phyloP scores from a whole-genome alignment of 1,140 invertebrate species.

The Formica selysi region DNA sequence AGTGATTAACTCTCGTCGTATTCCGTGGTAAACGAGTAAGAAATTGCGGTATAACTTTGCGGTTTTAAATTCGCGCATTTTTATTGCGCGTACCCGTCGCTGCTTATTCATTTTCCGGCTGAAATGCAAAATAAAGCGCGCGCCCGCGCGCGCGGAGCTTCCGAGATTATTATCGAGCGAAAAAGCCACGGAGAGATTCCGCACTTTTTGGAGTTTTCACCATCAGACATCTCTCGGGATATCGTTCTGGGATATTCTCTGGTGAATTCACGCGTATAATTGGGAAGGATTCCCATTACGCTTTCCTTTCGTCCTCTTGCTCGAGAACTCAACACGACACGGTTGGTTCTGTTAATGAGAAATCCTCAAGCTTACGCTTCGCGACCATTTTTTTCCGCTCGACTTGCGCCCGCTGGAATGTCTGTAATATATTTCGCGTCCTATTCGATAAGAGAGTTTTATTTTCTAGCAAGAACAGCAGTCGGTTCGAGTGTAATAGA shows the following conservation, averaged over 20 bases:
- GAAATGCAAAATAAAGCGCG: conserved; percentile 18
- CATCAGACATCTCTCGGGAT: conserved; percentile 60
- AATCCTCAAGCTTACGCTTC: conserved; percentile 58
- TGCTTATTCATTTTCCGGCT: conserved; percentile 51
- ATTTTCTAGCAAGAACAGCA: background rate
- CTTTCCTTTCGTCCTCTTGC: background rate
- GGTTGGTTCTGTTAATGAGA: conserved; percentile 69
- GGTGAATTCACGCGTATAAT: conserved; percentile 72
- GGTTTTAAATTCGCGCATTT: conserved; percentile 64
- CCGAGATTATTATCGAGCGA: conserved; percentile 77
- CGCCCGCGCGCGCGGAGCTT: conserved; percentile 1
- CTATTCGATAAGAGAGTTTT: background rate
- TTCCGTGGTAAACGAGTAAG: conserved; percentile 54
- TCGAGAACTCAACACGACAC: conserved; percentile 42
- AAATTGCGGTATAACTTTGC: conserved; percentile 60
- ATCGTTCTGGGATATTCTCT: conserved; percentile 57
- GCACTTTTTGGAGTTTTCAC: conserved; percentile 42
- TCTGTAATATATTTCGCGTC: background rate
- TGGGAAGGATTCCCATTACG: conserved; percentile 59
- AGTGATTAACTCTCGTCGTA: conserved; percentile 69
- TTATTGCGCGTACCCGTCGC: conserved; percentile 58
- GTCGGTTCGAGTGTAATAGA: background rate
- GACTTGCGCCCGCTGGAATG: background rate
- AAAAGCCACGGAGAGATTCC: conserved; percentile 11
- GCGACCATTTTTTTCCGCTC: conserved; percentile 26